These are phyloP conservation scores for Scomberomorus guttatus DNA, from an alignment of 2,797 vertebrate species.

Conservation along the genomic window DNA sequence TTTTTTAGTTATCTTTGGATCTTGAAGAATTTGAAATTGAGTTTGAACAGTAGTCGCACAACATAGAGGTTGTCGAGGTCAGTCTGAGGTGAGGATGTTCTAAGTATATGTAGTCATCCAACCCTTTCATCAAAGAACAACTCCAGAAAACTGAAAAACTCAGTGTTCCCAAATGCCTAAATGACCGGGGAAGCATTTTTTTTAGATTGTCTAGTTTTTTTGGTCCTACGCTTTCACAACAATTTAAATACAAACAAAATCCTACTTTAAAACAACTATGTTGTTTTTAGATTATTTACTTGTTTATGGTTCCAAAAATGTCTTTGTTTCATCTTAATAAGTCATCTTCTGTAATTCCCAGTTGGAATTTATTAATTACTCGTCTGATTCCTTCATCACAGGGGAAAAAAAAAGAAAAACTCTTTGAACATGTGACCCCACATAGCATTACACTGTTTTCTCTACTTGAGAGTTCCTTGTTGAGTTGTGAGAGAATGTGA, in stretches of 20 bases:
- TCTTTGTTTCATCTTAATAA: background rate
- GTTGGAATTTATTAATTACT: background rate
- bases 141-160: background rate
- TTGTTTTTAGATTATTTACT: background rate
- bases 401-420: background rate
- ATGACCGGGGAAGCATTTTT: background rate
- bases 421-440: slow-evolving; percentile 11
- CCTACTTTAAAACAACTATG: background rate
- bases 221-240: too few relatives aligned
- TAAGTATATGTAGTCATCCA: background rate
- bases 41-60: background rate
- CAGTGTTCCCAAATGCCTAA: background rate
- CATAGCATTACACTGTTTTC: background rate
- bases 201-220: background rate
- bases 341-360: background rate
- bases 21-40: too few relatives aligned
- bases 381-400: background rate
- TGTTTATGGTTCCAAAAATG: background rate
- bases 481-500: slow-evolving; percentile 48
- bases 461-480: background rate
- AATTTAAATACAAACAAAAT: background rate
- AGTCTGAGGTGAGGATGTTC: background rate
- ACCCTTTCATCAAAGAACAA: background rate
- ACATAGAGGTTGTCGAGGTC: background rate
- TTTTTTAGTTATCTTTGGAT: too few relatives aligned